Evolutionary conservation across 2,888 invertebrate genomes (phyloP), one percentile per base, ranked within the genome.

Genomic region (Drosophila tripunctata): DNA sequence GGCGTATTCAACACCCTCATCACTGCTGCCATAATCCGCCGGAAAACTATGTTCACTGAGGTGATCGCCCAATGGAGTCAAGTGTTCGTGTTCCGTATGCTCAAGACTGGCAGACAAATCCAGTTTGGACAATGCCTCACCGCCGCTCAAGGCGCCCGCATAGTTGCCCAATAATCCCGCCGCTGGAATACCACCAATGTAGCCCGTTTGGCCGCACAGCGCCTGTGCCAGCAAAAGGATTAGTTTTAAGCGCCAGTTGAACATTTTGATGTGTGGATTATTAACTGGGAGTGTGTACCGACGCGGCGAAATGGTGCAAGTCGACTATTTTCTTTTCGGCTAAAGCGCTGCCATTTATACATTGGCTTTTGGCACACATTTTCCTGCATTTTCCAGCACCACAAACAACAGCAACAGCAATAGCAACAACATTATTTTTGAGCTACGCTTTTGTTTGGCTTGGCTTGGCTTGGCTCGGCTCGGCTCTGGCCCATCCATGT

Each of bases 271-370:
- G 8, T 47, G 22, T 31, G 14, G 8, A 44, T 30, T 45, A 17
- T 45, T 4, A 24, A 24, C 15, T 19, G 4, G n/a, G 30, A 17
- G 15, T n/a, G 12, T 38, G 47, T 57, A 87, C 89, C 81, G 86
- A 64, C 74, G 78, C 82, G 79, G 73, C 75, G 76, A 79, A 75
- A 81, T 81, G 88, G 75, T 81, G 73, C 72, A 78, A 85, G 76
- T 74, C 73, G 70, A 88, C 88, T 88, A 89, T 83, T 88, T 85
- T 88, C 74, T 75, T 81, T 73, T 78, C 67, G 57, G 45, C 66
- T 50, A 67, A 55, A 56, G 45, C 41, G 47, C 57, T 52, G 61
- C 66, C 71, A 68, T 84, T 83, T 86, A 86, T 86, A 86, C 67
- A 50, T 54, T 71, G 64, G 44, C 52, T 77, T 83, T 61, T 58